Evolutionary conservation across 2,797 vertebrate species (phyloP).

Genomic region (Miichthys miiuy): DNA sequence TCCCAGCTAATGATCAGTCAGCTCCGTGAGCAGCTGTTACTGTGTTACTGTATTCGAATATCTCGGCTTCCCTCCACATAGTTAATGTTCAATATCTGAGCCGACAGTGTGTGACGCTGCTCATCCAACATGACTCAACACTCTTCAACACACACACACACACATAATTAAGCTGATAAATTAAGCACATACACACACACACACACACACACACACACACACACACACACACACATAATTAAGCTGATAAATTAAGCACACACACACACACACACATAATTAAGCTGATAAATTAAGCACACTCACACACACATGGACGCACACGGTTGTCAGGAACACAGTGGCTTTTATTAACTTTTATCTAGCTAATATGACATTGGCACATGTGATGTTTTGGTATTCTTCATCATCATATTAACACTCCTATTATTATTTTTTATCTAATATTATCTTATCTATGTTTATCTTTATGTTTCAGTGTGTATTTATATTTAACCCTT

Average conservation of each 20-base stretch:
- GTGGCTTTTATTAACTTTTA: background rate
- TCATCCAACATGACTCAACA: background rate
- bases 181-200: no score
- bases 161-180: no score
- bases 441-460: no score
- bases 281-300: no score
- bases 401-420: background rate
- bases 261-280: background rate
- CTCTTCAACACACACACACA: background rate
- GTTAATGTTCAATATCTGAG: conserved; percentile 9
- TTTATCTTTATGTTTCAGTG: background rate
- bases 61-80: no score
- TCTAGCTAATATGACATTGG: background rate
- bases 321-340: background rate
- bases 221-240: background rate
- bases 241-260: no score
- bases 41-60: background rate
- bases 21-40: background rate
- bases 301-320: no score
- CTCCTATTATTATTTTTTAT: background rate
- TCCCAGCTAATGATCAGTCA: no score
- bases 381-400: background rate
- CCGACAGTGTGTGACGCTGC: background rate
- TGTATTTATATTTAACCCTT: background rate
- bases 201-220: no score